Conservation (phyloP, 2,113 vertebrate species). For the Sylvietta virens region DNA sequence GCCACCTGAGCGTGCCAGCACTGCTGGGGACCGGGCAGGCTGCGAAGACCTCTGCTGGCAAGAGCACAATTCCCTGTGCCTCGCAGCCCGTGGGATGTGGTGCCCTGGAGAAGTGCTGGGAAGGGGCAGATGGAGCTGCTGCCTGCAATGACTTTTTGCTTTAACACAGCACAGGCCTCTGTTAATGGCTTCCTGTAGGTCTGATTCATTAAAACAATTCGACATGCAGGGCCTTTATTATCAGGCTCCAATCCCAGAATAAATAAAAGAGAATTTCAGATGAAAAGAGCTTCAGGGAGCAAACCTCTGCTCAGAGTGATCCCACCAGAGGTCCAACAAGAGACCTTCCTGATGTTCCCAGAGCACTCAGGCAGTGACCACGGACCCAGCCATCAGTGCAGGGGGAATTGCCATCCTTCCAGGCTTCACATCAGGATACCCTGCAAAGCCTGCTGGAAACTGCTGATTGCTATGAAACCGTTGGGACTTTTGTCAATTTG, state of each 20-base stretch:
- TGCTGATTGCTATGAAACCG: neutral
- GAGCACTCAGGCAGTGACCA: neutral
- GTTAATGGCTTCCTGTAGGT: neutral
- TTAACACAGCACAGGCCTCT: neutral
- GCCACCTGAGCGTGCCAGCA: neutral
- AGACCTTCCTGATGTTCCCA: neutral
- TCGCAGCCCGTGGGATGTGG: accelerated
- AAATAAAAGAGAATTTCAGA: neutral
- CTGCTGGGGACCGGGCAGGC: neutral
- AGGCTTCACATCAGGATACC: neutral
- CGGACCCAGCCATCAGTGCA: accelerated
- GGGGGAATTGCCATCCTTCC: neutral
- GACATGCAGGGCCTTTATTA: neutral
- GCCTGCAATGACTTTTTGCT: accelerated
- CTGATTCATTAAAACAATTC: neutral
- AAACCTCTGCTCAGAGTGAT: neutral
- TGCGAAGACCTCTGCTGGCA: neutral
- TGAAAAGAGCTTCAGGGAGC: neutral
- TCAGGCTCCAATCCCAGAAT: neutral
- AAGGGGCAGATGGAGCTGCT: neutral
- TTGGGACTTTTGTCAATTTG: neutral
- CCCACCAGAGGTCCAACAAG: neutral
- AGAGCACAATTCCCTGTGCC: accelerated
- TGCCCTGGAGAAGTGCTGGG: neutral
- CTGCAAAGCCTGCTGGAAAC: neutral